These are phyloP conservation scores for Oryzias javanicus DNA, from an alignment of 2,113 vertebrate species.

Conservation along the genomic window DNA sequence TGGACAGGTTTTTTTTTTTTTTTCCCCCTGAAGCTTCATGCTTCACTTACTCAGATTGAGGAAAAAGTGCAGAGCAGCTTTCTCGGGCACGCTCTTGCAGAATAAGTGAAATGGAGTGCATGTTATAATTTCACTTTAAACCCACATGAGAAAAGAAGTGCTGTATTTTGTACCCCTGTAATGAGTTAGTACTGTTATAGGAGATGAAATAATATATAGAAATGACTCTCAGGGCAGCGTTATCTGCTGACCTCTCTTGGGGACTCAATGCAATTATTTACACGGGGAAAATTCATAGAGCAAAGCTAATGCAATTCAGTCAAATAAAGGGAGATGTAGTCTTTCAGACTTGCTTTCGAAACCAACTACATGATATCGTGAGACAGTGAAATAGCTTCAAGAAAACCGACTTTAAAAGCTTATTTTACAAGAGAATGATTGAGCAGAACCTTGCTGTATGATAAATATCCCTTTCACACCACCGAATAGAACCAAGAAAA, in stretches of 20 bases:
- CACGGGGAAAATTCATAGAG: constrained; percentile 53
- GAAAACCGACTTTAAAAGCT: constrained; percentile 6
- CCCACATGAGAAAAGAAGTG: constrained; percentile 33
- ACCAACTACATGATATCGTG: constrained; percentile 23
- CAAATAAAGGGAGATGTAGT: constrained; percentile 37
- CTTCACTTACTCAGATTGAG: constrained; percentile 1
- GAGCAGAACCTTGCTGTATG: constrained; percentile 11
- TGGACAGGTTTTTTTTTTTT: constrained; percentile 5
- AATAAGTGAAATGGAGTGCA: constrained; percentile 2
- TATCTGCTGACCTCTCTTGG: constrained; percentile 64
- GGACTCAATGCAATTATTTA: constrained; percentile 64
- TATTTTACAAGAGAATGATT: constrained; percentile 25
- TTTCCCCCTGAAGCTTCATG: constrained; percentile 9
- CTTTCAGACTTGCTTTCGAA: constrained; percentile 44
- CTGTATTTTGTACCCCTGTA: constrained; percentile 38
- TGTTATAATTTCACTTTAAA: constrained; percentile 41
- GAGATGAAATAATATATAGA: constrained; percentile 58
- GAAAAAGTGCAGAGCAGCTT: constrained; percentile 17
- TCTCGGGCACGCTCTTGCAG: neutral
- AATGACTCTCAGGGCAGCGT: constrained; percentile 60
- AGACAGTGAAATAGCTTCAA: constrained; percentile 12
- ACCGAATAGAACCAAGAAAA: neutral
- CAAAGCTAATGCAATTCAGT: constrained; percentile 50
- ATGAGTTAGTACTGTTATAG: constrained; percentile 55
- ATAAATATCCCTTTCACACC: constrained; percentile 8